These are phyloP conservation scores for Podarcis muralis DNA, from an alignment of 2,113 vertebrate species.

Conservation along the genomic window DNA sequence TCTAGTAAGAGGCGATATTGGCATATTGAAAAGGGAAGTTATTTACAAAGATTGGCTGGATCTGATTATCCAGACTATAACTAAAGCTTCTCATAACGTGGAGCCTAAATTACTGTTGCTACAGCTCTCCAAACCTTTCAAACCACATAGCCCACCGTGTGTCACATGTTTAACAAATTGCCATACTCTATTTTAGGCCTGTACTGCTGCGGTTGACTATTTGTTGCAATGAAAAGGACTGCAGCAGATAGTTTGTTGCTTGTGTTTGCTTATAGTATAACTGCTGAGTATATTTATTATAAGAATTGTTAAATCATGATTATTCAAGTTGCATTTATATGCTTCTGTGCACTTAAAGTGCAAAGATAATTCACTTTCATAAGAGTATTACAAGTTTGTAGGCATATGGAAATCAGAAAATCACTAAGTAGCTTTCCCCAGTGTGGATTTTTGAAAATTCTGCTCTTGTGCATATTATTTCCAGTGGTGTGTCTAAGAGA, in stretches of 20 bases:
- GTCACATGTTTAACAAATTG: neutral
- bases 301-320: neutral
- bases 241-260: neutral
- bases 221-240: neutral
- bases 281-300: neutral
- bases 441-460: neutral
- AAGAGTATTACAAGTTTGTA: neutral
- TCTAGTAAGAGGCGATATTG: neutral
- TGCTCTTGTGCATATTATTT: neutral
- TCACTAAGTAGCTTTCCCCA: neutral
- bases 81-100: neutral
- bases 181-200: neutral
- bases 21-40: neutral
- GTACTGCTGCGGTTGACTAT: neutral
- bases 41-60: neutral
- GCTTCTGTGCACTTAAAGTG: neutral
- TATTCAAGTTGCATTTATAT: neutral
- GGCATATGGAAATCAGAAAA: neutral
- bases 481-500: neutral
- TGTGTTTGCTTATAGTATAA: neutral
- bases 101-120: neutral
- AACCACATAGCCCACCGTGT: neutral
- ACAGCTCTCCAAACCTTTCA: neutral
- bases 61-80: neutral
- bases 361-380: neutral